Conservation (phyloP, 2,113 vertebrate species). For the Hippocampus mohnikei region DNA sequence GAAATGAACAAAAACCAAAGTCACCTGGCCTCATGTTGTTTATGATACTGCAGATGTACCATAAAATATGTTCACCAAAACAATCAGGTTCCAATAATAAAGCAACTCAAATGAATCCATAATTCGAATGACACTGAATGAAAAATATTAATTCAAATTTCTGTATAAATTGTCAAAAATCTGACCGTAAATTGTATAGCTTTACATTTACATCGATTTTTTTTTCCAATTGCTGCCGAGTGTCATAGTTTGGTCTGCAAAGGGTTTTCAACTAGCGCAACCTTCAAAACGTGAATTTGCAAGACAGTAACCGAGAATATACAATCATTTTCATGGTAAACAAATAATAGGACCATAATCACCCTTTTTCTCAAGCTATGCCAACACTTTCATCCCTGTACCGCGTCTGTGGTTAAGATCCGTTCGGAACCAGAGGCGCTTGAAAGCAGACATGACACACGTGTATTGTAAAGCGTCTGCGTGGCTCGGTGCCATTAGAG, state of each 20-base stretch:
- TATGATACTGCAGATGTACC: no score
- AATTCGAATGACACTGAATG: neutral
- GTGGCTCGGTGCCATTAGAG: conserved; percentile 24
- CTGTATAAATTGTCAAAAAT: neutral
- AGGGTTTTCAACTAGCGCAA: no score
- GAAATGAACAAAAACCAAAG: no score
- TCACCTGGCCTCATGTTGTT: no score
- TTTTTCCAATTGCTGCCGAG: neutral
- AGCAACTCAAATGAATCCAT: no score
- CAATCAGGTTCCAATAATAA: no score
- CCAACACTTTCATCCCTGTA: conserved; percentile 11
- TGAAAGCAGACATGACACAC: conserved; percentile 10
- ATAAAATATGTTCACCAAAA: no score
- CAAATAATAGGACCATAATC: no score
- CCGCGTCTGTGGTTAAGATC: conserved; percentile 16
- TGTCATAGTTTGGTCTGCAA: neutral
- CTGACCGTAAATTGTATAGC: neutral
- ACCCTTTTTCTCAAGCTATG: neutral
- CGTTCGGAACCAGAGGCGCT: conserved; percentile 14
- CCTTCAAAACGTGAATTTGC: neutral
- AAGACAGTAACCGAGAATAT: neutral
- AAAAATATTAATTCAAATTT: neutral
- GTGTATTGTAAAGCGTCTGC: conserved; percentile 26
- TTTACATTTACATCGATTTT: neutral
- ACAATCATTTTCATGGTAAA: no score